Evolutionary conservation across 2,888 invertebrate genomes (phyloP), one percentile per base, ranked within the genome.

Genomic region (Ormia ochracea): DNA sequence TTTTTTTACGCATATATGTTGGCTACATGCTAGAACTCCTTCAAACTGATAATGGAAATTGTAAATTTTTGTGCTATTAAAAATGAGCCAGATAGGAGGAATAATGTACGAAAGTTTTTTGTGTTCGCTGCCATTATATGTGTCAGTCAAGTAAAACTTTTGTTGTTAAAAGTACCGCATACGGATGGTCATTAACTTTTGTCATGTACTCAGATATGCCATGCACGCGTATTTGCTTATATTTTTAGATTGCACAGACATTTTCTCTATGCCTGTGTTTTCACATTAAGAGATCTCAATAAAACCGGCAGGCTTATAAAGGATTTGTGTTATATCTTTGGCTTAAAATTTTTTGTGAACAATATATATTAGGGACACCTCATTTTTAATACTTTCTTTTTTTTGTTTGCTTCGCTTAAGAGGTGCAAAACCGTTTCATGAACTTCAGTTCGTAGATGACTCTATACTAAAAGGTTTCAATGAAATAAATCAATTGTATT

Each of bases 81-180:
- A n/a, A 73, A 45, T 68, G 76, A 48, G 72, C 76, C 70, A 68
- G 63, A 76, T 56, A 76, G 56, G 50, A 73, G 56, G 68, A 80
- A 72, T 76, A 76, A 72, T 76, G 72, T 76, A 76, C 28, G 70
- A 66, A 33, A 56, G 7, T n/a, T 59, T 48, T 21, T 14, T 33
- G 65, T n/a, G 31, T n/a, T 19, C 3, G 1, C 10, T 63, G 12
- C 36, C 14, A 3, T 4, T 14, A 38, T 50, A n/a, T 59, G 28
- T 54, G 45, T 33, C 36, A 54, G 33, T 50, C 70, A 72, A 72
- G 26, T 36, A 61, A n/a, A 28, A 14, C 23, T 61, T 66, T 66
- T 65, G 54, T 43, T 66, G 52, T 14, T 43, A n/a, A 59, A 59
- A 59, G 48, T 61, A 66, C 41, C 48, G 54, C 54, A 52, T 28